Evolutionary conservation across 1,140 invertebrate species (phyloP).

Genomic region (Pectinophora gossypiella): DNA sequence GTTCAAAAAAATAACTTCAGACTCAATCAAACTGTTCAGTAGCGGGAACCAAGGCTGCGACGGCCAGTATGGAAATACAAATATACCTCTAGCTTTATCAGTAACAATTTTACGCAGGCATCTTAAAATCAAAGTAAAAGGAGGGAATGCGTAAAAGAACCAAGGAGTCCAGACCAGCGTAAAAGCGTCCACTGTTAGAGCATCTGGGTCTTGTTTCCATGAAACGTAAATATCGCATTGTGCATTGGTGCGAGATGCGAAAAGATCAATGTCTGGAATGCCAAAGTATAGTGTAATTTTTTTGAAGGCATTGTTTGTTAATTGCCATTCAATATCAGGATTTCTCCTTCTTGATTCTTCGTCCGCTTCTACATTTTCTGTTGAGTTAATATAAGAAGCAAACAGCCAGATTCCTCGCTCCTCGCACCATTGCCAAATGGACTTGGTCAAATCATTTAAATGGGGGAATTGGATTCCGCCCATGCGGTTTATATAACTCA

Average conservation of each 20-base stretch:
- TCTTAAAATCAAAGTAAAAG: constrained; percentile 29
- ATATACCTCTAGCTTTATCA: not conserved
- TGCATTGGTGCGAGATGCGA: constrained; percentile 9
- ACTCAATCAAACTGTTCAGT: not conserved
- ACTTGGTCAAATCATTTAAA: not conserved
- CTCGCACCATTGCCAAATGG: constrained; percentile 26
- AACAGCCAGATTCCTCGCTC: constrained; percentile 18
- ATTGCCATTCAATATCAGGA: constrained; percentile 15
- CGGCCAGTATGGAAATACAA: constrained; percentile 4
- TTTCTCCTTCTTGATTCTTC: constrained; percentile 8
- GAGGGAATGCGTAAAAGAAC: constrained; percentile 29
- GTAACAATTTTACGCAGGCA: constrained; percentile 8
- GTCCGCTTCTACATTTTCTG: constrained; percentile 29
- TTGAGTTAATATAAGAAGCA: constrained; percentile 12
- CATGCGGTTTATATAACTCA: not conserved
- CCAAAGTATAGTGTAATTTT: constrained; percentile 9
- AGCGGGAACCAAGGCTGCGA: constrained; percentile 5
- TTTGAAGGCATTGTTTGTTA: constrained; percentile 6
- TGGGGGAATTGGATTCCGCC: not conserved
- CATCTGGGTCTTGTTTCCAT: constrained; percentile 19
- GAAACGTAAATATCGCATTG: constrained; percentile 20
- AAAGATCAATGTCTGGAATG: constrained; percentile 16
- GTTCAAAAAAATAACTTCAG: not conserved
- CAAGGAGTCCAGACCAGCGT: constrained; percentile 19
- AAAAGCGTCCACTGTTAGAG: constrained; percentile 23